Evolutionary conservation across 2,797 vertebrate species (phyloP).

Genomic region (Jordanella pulchra): DNA sequence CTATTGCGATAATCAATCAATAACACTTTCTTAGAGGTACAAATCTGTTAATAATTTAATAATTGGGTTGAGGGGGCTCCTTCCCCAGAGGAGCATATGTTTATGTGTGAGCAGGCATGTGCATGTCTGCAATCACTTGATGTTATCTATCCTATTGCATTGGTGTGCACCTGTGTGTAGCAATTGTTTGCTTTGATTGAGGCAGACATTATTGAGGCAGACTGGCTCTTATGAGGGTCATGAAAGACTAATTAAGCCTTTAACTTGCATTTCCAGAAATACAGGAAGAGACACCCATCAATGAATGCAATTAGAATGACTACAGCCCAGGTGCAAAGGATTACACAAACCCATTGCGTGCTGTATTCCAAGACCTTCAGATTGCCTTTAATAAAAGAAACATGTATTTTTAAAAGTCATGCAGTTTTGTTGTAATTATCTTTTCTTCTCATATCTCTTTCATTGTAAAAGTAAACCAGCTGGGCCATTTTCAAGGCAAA

Average conservation of each 20-base stretch:
- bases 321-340: constrained; percentile 61
- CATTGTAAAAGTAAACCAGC: background rate
- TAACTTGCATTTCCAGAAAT: constrained; percentile 49
- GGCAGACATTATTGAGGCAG: constrained; percentile 46
- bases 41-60: constrained; percentile 95
- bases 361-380: constrained; percentile 6
- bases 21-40: constrained; percentile 89
- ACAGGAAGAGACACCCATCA: constrained; percentile 30
- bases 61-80: constrained; percentile 77
- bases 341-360: constrained; percentile 37
- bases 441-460: background rate
- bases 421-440: background rate
- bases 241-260: constrained; percentile 61
- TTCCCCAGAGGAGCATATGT: constrained; percentile 30
- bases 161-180: constrained; percentile 54
- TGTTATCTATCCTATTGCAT: constrained; percentile 31
- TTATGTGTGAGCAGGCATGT: background rate
- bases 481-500: background rate
- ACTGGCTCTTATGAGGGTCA: constrained; percentile 62
- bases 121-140: background rate
- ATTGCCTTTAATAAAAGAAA: constrained; percentile 4
- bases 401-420: background rate
- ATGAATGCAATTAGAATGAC: constrained; percentile 52
- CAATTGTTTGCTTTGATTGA: constrained; percentile 56
- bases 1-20: constrained; percentile 88